Evolutionary conservation across 2,113 vertebrate species (phyloP).

Genomic region (Tapirus terrestris): DNA sequence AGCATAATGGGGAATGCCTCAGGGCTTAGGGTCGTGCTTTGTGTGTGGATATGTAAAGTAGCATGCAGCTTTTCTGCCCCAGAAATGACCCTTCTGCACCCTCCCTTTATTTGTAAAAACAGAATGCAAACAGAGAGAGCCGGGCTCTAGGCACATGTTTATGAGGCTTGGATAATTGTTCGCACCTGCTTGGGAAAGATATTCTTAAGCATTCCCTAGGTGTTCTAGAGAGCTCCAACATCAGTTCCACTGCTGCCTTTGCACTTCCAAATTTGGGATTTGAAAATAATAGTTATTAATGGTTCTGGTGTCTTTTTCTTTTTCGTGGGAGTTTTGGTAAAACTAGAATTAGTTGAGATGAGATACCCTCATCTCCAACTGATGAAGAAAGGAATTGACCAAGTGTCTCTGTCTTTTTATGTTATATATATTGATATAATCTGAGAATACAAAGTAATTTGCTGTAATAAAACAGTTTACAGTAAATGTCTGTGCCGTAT

Average conservation of each 20-base stretch:
- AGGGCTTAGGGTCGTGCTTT: conserved; percentile 24
- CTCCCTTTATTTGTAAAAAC: conserved; percentile 55
- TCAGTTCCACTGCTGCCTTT: not conserved
- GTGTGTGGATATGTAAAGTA: conserved; percentile 49
- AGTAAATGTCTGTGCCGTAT: not conserved
- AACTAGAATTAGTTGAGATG: not conserved
- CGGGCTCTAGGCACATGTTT: not conserved
- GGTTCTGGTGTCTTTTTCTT: not conserved
- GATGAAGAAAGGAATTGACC: not conserved
- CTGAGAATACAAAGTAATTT: not conserved
- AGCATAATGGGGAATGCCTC: not conserved
- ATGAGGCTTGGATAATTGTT: conserved; percentile 26
- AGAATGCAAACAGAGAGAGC: conserved; percentile 10
- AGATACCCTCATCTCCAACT: not conserved
- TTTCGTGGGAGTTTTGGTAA: not conserved
- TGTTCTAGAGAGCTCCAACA: not conserved
- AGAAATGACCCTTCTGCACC: conserved; percentile 49
- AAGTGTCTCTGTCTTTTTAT: not conserved
- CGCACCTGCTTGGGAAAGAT: conserved; percentile 3
- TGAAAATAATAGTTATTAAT: not conserved
- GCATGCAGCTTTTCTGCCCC: not conserved
- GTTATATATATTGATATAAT: not conserved
- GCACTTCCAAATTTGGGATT: not conserved
- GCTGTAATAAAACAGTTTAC: not conserved
- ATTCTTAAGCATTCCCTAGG: not conserved